These are phyloP conservation scores for Brachionus calyciflorus DNA, from an alignment of 1,140 invertebrate genomes.

Conservation along the genomic window DNA sequence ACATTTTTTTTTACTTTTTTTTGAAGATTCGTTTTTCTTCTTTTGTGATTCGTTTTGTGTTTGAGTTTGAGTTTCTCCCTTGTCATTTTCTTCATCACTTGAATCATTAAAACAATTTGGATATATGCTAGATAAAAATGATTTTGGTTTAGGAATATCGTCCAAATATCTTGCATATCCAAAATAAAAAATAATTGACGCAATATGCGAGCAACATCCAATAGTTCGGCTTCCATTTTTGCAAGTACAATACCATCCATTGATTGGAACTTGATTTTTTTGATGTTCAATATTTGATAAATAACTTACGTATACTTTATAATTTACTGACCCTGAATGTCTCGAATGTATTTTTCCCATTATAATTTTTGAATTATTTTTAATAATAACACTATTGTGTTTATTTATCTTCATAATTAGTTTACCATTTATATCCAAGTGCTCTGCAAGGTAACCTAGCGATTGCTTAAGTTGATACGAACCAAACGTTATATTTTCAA, in stretches of 20 bases:
- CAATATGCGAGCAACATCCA: not conserved
- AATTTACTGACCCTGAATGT: not conserved
- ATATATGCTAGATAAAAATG: too few species aligned
- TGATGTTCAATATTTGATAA: not conserved
- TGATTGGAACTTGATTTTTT: not conserved
- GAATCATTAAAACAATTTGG: too few species aligned
- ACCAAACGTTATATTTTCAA: conserved; percentile 21
- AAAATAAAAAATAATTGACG: not conserved
- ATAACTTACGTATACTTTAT: not conserved
- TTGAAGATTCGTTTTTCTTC: too few species aligned
- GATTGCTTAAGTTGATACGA: not conserved
- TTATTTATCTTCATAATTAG: not conserved
- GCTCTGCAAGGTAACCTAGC: conserved; percentile 3
- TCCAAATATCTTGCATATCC: not conserved
- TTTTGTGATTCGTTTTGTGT: too few species aligned
- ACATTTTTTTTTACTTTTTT: not conserved
- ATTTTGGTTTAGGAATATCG: too few species aligned
- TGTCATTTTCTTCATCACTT: too few species aligned
- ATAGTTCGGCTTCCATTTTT: conserved; percentile 22
- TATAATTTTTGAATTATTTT: not conserved
- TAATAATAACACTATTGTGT: not conserved
- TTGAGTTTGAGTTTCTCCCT: too few species aligned
- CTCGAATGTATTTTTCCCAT: not conserved
- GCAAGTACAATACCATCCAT: conserved; percentile 9
- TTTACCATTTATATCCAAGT: not conserved